Base-by-base conservation (phyloP, 1,140 invertebrate species). In the Adelges cooleyi region DNA sequence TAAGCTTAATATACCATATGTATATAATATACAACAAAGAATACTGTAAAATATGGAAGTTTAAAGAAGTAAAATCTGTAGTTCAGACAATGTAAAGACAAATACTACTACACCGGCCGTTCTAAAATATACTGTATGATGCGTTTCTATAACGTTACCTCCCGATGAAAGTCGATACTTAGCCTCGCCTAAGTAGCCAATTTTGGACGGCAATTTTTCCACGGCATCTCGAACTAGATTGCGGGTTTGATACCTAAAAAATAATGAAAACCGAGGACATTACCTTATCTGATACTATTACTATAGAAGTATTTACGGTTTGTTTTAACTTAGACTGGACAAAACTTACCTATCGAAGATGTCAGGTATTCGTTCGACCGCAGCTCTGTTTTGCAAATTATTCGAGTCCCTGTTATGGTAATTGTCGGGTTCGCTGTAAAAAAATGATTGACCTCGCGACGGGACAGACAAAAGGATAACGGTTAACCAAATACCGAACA, bases 141-240 rank as follows among this genome's bases (percentile, higher is more conserved):
- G 29, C 11, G 11, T 33, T 5, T 33, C 11, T 6, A 33, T 11
- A 33, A 13, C 10, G 15, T 62, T 62, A 62, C 56, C 44, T 62
- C 3, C 56, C 27, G 56, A 62, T 42, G 23, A 22, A 18, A 46
- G 17, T 48, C 56, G 42, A 29, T 62, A 62, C 33, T 27, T 62
- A 10, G 56, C 44, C 2, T 6, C 29, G 40, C 10, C 1, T 25
- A 15, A 18, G 40, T 40, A 25, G 42, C 56, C 9, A 18, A 33
- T 27, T 29, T 62, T 62, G 13, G 56, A 62, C 11, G 80, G 79
- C 42, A 84, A 75, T 69, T 80, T 81, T 74, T 87, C 84, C 0
- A 87, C 84, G 0, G 85, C 81, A 72, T 86, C 84, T 70, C 85
- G 75, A 22, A 86, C 68, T 3, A 79, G 70, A 77, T 49, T 78